Evolutionary conservation across 2,113 vertebrate species (phyloP), one percentile per base, ranked within the genome.

Genomic region (Sebastes schlegelii): DNA sequence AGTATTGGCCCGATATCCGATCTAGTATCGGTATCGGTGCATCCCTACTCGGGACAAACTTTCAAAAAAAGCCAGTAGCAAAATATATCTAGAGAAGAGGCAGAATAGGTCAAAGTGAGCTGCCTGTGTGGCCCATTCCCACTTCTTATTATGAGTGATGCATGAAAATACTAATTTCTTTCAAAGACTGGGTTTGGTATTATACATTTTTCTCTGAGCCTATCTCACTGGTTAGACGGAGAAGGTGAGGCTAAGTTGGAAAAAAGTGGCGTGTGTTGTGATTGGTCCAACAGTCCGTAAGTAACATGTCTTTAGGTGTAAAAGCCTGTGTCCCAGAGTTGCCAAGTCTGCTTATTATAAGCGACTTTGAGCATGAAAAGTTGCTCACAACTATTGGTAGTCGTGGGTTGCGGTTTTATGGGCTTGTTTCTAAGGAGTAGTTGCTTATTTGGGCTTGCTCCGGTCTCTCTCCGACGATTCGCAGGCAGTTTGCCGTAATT

Each of bases 11-110:
- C 23, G 23, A 23, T 23, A 23, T 23, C 23, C 23, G 23, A 23
- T 23, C 23, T 23, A 23, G 23, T 23, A 23, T 23, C 23, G 23
- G 23, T 23, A 23, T 23, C 23, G 1, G 23, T 23, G 1, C 23
- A 23, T 23, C 23, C 23, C 23, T 23, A 23, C 23, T 23, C 23
- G 1, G 23, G 23, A 23, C 23, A 23, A 23, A 23, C 23, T 23
- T 23, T 23, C 23, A 23, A 23, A 23, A 23, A 23, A 23, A 23
- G 9, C 8, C n/a, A 19, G 42, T 1, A 54, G 21, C 17, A 19
- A 54, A 63, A 58, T 34, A 62, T 9, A 73, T 46, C 42, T 79
- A 19, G 48, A 66, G 34, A 69, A 68, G 42, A 66, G 16, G 16
- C 2, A 51, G 16, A 64, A 58, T 46, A 49, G 8, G 48, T 49